Conservation (phyloP, 2,113 vertebrate genomes). For the Bubo blakistoni region DNA sequence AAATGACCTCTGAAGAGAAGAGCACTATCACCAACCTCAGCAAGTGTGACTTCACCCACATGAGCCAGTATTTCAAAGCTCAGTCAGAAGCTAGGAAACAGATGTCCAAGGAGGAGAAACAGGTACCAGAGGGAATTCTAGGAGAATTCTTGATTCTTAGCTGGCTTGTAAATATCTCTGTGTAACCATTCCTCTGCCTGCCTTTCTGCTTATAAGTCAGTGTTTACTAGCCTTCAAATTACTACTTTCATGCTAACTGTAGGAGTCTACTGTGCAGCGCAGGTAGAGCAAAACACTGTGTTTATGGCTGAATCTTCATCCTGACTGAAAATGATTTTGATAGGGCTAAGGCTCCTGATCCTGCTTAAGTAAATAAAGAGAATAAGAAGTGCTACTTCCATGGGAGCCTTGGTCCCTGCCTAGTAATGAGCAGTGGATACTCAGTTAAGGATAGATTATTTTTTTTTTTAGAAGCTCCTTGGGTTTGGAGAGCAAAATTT, state of each 20-base stretch:
- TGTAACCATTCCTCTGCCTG: background rate
- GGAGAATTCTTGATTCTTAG: background rate
- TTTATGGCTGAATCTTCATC: background rate
- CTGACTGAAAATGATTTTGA: background rate
- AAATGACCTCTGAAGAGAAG: constrained; percentile 95
- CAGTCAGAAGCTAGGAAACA: constrained; percentile 93
- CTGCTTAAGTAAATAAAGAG: background rate
- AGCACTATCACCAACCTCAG: constrained; percentile 85
- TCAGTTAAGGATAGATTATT: background rate
- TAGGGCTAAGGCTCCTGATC: background rate
- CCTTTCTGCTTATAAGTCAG: background rate
- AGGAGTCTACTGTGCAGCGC: background rate
- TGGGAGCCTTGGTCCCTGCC: background rate
- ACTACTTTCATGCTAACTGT: background rate
- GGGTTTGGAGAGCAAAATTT: background rate
- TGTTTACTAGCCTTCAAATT: background rate
- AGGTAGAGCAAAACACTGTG: background rate
- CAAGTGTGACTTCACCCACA: constrained; percentile 92
- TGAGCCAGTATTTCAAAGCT: constrained; percentile 93
- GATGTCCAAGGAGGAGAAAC: constrained; percentile 95
- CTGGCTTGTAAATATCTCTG: background rate
- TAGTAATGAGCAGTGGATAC: background rate
- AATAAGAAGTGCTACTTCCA: background rate
- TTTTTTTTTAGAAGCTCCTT: background rate
- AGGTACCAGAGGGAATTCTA: constrained; percentile 71